Base-by-base conservation (phyloP, 2,888 invertebrate species). In the Ennomos erosarius region DNA sequence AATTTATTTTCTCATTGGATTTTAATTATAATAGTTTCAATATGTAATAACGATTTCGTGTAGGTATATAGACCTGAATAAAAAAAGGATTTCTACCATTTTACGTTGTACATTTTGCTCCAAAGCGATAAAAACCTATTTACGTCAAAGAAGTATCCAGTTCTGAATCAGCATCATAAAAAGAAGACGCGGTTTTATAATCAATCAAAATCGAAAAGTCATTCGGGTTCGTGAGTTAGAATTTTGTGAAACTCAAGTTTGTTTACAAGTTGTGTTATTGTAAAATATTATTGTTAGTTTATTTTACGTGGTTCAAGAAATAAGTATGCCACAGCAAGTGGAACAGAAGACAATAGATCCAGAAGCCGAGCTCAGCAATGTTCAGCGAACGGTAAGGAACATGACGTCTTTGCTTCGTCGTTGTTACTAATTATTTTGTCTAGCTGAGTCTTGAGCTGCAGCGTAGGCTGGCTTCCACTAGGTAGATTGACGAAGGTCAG, bases 321-420 rank as follows among this genome's bases (percentile, higher is more conserved):
- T 10, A 54, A 82, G 69, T 61, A 90, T 92, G 90, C 85, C 88
- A 46, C 56, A 77, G 0, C 81, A 82, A 64, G 81, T 88, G 0
- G 89, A 90, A 59, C 87, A 83, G 72, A 91, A 91, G 69, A 76
- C 74, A 0, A 64, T 86, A 0, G 91, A 92, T 39, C 91, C 89
- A 0, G 91, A 92, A 64, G 88, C 87, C 0, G 90, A 92, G 54
- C 83, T 90, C 11, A 90, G 89, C 79, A 90, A 89, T 86, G 90
- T 83, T 1, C 86, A 88, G 59, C 70, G 88, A 64, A 87, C 73
- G 71, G 91, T 91, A 79, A 80, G 73, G 10, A 52, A 10, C 33
- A 26, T 40, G 0, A 26, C 26, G 26, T 26, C 26, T 26, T 26
- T 26, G 26, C 26, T 26, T n/a, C n/a, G n/a, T n/a, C n/a, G n/a